Evolutionary conservation across 2,888 invertebrate genomes (phyloP), one percentile per base, ranked within the genome.

Genomic region (Ptychoptera contaminata): DNA sequence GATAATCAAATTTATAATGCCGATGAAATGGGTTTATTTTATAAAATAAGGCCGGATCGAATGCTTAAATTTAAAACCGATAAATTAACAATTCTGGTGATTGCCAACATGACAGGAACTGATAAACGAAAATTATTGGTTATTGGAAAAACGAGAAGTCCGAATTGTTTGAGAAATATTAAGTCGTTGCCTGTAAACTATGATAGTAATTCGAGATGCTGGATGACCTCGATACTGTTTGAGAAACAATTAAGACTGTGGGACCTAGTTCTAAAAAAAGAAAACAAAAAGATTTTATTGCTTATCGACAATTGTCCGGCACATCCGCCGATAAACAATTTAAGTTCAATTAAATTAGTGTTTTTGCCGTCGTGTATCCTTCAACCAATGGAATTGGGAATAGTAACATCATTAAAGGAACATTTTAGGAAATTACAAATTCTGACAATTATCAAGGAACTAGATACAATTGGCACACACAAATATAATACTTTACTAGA

Each of bases 91-190:
- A 48, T 59, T 12, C 31, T 59, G 48, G 49, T 60, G 44, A 52
- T 53, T 16, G 52, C 54, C 34, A 61, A 59, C 46, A 55, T 55
- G 53, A 52, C 45, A 46, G 59, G 58, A 7, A 52, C 54, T n/a
- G 54, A 56, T 50, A 62, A 61, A 57, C 50, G 52, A 42, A 55
- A 54, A 46, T 51, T 50, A 29, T 46, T 58, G 3, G 47, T 58
- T 11, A 60, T 60, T 29, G 59, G 59, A 16, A 60, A 58, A 53
- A 46, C 54, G 29, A 51, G 54, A 48, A 55, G 57, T 48, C 57
- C 59, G 6, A 46, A 54, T 44, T 58, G 55, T 51, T 60, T 59
- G 47, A 56, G 50, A 23, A 46, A 42, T 30, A 40, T 42, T 16
- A 34, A 45, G 2, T 37, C 12, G 8, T 16, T 47, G 14, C 57